Conservation (phyloP, 2,888 invertebrate species). For the Carabus problematicus region DNA sequence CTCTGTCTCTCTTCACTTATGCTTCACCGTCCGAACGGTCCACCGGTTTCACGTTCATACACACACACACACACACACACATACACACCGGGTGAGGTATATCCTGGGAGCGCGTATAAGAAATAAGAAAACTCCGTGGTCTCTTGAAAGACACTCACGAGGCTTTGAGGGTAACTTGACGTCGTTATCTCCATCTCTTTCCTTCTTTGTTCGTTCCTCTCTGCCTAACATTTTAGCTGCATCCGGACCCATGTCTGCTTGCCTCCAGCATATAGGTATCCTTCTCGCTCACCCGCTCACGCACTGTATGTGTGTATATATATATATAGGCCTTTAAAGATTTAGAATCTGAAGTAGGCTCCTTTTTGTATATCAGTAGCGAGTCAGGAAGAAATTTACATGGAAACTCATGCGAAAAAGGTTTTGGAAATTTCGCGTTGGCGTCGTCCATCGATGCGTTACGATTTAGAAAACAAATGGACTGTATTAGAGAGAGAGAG, state of each 20-base stretch:
- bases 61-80: no score
- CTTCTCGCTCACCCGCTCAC: no score
- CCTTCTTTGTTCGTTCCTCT: constrained; percentile 25
- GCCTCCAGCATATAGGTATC: no score
- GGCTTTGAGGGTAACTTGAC: constrained; percentile 38
- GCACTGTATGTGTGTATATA: no score
- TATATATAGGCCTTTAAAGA: constrained; percentile 23
- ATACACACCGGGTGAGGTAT: no score
- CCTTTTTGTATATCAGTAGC: constrained; percentile 33
- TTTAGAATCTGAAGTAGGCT: constrained; percentile 36
- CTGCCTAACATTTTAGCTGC: constrained; percentile 18
- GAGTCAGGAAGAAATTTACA: constrained; percentile 37
- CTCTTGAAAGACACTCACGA: constrained; percentile 38
- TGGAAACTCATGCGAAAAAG: constrained; percentile 34
- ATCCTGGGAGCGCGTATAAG: constrained; percentile 17
- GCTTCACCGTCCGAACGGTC: no score
- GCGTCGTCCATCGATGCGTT: constrained; percentile 9
- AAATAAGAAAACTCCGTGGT: constrained; percentile 29
- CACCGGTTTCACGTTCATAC: no score
- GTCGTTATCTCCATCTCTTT: constrained; percentile 25
- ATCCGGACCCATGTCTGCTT: constrained; percentile 25
- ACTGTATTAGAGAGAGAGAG: no score
- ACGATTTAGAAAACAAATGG: not conserved
- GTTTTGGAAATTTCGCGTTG: constrained; percentile 25
- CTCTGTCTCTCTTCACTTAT: no score